phyloP scores from a whole-genome alignment of 2,113 vertebrate genomes.

The Motacilla alba region DNA sequence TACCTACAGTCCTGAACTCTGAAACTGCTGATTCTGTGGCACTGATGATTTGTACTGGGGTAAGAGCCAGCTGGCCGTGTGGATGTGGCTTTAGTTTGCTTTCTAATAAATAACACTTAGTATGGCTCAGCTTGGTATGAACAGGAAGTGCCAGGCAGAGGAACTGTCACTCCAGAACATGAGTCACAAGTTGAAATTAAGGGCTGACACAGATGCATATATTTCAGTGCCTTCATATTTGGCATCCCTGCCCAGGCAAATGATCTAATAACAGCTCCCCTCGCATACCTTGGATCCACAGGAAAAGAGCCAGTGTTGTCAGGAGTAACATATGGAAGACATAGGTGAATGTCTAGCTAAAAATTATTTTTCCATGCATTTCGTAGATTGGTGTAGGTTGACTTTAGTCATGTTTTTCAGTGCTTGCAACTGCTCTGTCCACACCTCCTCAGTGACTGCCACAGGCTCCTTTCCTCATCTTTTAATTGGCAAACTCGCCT shows the following conservation, averaged over 20 bases:
- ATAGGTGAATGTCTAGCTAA: not conserved
- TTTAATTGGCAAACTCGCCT: not conserved
- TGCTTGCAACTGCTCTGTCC: not conserved
- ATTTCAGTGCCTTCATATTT: slow-evolving; percentile 4
- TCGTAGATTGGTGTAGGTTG: not conserved
- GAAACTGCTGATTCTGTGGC: not conserved
- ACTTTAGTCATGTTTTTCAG: not conserved
- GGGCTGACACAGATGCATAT: slow-evolving; percentile 6
- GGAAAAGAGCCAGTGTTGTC: not conserved
- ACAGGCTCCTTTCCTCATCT: not conserved
- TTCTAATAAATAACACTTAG: not conserved
- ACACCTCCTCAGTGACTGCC: not conserved
- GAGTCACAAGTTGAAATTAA: slow-evolving; percentile 16
- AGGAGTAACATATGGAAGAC: not conserved
- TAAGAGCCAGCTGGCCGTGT: not conserved
- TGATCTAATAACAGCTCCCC: not conserved
- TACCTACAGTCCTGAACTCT: not conserved
- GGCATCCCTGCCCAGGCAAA: not conserved
- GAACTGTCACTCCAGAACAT: not conserved
- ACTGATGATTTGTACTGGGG: not conserved
- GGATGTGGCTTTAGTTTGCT: not conserved
- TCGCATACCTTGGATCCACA: not conserved
- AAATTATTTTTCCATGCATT: not conserved
- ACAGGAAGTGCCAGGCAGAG: not conserved
- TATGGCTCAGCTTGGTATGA: not conserved